Percentiles rank a stretch among this genome's conserved stretches.
These are phyloP conservation scores for Nebria salina DNA, from an alignment of 2,888 invertebrate species.

Conservation along the genomic window DNA sequence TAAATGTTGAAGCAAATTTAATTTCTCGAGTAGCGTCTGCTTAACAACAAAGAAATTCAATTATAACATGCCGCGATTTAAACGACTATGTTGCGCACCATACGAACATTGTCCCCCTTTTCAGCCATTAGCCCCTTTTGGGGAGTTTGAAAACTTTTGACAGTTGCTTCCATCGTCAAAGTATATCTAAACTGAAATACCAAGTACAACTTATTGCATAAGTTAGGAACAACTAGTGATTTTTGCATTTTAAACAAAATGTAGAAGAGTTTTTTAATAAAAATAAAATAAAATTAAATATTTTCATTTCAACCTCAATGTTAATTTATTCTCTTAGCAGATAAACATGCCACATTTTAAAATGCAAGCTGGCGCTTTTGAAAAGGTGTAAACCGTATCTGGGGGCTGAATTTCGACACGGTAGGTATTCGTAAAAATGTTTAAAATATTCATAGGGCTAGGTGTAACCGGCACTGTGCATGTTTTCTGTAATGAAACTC, in stretches of 20 bases:
- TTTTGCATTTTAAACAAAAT: too few species aligned
- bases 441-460: conserved; percentile 38
- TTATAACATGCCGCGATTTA: conserved; percentile 48
- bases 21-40: conserved; percentile 49
- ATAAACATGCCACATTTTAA: neutral
- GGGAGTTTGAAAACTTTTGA: conserved; percentile 7
- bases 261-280: too few species aligned
- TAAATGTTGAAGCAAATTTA: conserved; percentile 48
- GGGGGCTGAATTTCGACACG: neutral
- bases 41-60: conserved; percentile 52
- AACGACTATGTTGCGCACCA: conserved; percentile 23
- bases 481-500: conserved; percentile 43
- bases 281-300: neutral
- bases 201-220: too few species aligned
- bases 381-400: neutral
- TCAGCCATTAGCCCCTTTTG: neutral
- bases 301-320: neutral
- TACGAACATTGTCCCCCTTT: neutral
- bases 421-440: conserved; percentile 33
- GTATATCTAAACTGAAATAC: too few species aligned
- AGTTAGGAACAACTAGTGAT: too few species aligned
- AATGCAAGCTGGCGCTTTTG: neutral
- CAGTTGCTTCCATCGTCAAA: neutral
- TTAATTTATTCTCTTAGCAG: neutral
- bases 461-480: conserved; percentile 15